Evolutionary conservation across 1,140 invertebrate genomes (phyloP).

Genomic region (Trichogramma pretiosum): DNA sequence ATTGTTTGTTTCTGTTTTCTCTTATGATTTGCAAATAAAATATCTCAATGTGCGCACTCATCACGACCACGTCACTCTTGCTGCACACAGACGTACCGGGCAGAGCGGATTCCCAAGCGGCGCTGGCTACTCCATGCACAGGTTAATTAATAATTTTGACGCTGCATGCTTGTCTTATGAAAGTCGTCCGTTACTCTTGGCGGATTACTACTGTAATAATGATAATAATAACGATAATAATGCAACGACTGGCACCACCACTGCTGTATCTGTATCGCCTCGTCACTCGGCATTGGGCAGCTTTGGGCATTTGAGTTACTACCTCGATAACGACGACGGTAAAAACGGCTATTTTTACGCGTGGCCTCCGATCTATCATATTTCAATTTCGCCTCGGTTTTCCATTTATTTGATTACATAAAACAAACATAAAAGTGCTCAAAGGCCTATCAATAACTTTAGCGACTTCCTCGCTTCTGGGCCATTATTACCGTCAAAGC

Average conservation of each 20-base stretch:
- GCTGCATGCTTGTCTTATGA: constrained; percentile 36
- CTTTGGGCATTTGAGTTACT: constrained; percentile 23
- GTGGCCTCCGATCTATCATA: too few species aligned
- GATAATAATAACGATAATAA: too few species aligned
- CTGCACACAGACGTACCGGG: constrained; percentile 35
- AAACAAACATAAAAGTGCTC: too few species aligned
- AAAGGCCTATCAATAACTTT: too few species aligned
- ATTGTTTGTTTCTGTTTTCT: neutral
- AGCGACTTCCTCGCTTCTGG: too few species aligned
- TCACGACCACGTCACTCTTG: neutral
- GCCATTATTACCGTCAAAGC: too few species aligned
- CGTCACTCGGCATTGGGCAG: constrained; percentile 31
- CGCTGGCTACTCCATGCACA: constrained; percentile 39
- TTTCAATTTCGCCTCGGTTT: too few species aligned
- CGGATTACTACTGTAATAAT: constrained; percentile 28
- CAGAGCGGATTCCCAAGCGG: constrained; percentile 38
- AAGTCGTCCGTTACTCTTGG: constrained; percentile 27
- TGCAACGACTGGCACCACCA: too few species aligned
- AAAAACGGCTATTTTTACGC: too few species aligned
- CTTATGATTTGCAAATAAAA: neutral
- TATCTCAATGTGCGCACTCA: neutral
- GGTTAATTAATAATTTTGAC: constrained; percentile 42
- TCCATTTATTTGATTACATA: too few species aligned
- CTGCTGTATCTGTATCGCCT: too few species aligned
- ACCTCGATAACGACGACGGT: too few species aligned